Conservation (phyloP, 2,888 invertebrate species). For the Eupithecia insigniata region DNA sequence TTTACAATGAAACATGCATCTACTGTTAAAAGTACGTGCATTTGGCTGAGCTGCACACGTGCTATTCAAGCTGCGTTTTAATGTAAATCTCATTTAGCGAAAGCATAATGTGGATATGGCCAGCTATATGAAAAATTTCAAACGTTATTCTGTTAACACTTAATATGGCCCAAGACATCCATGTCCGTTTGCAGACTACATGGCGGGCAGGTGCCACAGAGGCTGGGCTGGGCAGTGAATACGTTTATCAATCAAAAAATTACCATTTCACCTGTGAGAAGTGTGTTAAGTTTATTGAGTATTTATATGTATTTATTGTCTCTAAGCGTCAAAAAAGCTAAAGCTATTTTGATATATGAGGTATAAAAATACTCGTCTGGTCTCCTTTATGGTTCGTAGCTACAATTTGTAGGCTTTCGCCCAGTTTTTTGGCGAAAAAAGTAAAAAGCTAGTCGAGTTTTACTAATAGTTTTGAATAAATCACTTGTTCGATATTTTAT, state of each 20-base stretch:
- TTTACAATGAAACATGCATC: conserved; percentile 9
- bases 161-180: no score
- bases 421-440: no score
- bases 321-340: not conserved
- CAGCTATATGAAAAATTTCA: not conserved
- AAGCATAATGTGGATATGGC: conserved; percentile 49
- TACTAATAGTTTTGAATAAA: no score
- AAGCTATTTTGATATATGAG: no score
- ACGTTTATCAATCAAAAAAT: not conserved
- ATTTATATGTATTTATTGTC: not conserved
- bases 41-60: conserved; percentile 72
- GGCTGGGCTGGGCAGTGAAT: no score
- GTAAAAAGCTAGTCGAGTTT: no score
- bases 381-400: no score
- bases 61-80: conserved; percentile 70
- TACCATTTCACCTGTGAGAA: not conserved
- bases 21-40: conserved; percentile 42
- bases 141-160: not conserved
- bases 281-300: not conserved
- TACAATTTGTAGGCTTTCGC: no score
- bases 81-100: conserved; percentile 49
- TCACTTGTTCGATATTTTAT: no score
- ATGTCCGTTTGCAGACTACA: no score
- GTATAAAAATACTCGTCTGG: no score
- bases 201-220: no score